These are phyloP conservation scores for Catharus bicknelli DNA, from an alignment of 2,113 vertebrate species.

Conservation along the genomic window DNA sequence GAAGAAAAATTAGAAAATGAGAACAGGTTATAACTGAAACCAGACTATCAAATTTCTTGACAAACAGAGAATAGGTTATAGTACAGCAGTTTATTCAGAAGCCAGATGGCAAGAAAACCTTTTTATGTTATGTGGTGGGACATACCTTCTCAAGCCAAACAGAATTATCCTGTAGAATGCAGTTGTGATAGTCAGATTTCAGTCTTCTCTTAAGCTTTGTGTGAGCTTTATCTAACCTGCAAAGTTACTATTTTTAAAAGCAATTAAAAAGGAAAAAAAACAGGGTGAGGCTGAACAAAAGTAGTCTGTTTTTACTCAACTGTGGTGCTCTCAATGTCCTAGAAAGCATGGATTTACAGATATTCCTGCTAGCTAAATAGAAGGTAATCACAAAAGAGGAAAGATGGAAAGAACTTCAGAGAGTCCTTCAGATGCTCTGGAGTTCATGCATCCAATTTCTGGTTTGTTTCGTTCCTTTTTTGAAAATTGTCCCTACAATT, in stretches of 20 bases:
- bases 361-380: background rate
- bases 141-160: background rate
- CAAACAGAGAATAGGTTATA: background rate
- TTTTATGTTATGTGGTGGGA: background rate
- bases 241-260: background rate
- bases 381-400: background rate
- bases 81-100: background rate
- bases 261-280: background rate
- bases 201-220: background rate
- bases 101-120: constrained; percentile 5
- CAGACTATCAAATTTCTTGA: background rate
- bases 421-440: background rate
- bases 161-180: background rate
- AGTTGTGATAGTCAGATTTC: background rate
- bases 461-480: background rate
- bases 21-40: constrained; percentile 38
- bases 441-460: background rate
- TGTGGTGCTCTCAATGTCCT: background rate
- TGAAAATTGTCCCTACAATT: background rate
- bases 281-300: accelerated
- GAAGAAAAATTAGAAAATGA: background rate
- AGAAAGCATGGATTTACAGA: background rate
- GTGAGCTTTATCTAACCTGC: background rate
- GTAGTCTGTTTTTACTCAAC: background rate
- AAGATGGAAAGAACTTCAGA: background rate